A percentile compares a stretch with the other conserved stretches of the same genome.
These are phyloP conservation scores for Antechinus stuartii DNA, from an alignment of 2,113 vertebrate genomes.

Conservation along the genomic window DNA sequence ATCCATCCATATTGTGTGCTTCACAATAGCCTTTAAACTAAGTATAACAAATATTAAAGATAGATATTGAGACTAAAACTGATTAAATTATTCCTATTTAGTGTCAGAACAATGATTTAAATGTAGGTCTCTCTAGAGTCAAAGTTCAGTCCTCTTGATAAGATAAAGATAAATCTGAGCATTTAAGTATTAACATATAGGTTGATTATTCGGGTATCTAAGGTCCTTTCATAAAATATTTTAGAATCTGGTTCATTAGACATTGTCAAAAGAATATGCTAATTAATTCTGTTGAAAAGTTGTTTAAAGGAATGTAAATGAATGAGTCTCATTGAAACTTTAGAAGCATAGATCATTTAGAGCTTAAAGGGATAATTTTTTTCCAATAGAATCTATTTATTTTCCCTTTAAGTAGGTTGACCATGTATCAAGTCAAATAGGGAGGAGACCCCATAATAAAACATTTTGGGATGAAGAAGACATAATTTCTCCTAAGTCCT, in stretches of 20 bases:
- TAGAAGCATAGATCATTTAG: background rate
- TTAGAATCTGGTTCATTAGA: background rate
- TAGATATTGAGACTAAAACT: background rate
- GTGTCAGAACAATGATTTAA: background rate
- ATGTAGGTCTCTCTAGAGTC: background rate
- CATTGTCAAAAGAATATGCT: background rate
- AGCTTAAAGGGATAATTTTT: background rate
- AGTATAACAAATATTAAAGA: background rate
- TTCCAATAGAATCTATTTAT: background rate
- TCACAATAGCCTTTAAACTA: background rate
- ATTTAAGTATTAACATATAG: background rate
- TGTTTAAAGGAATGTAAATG: background rate
- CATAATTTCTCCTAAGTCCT: background rate
- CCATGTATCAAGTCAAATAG: background rate
- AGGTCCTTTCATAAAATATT: background rate
- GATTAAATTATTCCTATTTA: background rate
- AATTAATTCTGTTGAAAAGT: background rate
- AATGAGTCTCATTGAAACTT: background rate
- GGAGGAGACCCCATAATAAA: background rate
- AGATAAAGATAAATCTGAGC: conserved; percentile 13
- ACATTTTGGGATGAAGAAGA: background rate
- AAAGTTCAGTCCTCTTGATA: background rate
- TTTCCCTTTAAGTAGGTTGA: background rate
- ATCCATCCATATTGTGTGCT: background rate
- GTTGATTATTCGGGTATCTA: background rate